Percentiles rank a stretch among this genome's conserved stretches.
Conservation (phyloP, 2,113 vertebrate genomes). For the rabbit (Oryctolagus cuniculus) region mOryCun1.1 NC_091449.1:16392501-16393000, state of each 20-base stretch:
- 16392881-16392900: background rate
- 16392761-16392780: no score
- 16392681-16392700: no score
- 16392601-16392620: no score
- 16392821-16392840: no score
- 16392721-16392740: background rate
- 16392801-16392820: no score
- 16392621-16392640: background rate
- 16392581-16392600: background rate
- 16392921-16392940: background rate
- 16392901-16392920: background rate
- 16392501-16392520: background rate
- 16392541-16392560: background rate
- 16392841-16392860: no score
- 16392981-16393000: accelerated
- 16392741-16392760: no score
- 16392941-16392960: accelerated
- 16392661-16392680: background rate
- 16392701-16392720: background rate
- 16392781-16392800: no score
- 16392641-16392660: background rate
- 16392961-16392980: background rate
- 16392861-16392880: no score
- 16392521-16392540: accelerated
- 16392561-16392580: accelerated